A percentile compares a stretch with the other conserved stretches of the same genome.
Conservation (phyloP, 2,888 invertebrate genomes). For the Neoascia interrupta region DNA sequence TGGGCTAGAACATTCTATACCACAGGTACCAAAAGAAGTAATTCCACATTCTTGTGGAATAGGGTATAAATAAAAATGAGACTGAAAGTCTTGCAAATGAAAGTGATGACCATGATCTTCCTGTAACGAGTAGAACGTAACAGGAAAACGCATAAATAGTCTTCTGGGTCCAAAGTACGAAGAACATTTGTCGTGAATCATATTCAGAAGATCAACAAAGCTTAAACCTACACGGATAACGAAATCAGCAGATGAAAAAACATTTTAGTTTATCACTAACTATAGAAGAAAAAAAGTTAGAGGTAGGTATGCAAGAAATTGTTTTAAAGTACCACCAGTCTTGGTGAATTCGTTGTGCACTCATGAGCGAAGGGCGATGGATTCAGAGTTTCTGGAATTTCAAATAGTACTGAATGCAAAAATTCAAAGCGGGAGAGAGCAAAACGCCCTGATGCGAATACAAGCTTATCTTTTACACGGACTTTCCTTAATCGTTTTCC, state of each 20-base stretch:
- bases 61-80: constrained; percentile 12
- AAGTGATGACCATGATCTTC: constrained; percentile 6
- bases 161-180: background rate
- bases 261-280: background rate
- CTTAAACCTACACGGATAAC: background rate
- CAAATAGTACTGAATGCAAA: background rate
- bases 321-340: too few relatives aligned
- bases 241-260: background rate
- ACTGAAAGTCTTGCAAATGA: constrained; percentile 5
- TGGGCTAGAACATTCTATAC: too few relatives aligned
- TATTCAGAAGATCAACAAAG: background rate
- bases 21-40: too few relatives aligned
- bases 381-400: background rate
- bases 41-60: too few relatives aligned
- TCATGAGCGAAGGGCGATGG: background rate
- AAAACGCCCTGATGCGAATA: background rate
- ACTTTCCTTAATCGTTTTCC: background rate
- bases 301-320: too few relatives aligned
- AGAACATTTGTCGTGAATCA: background rate
- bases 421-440: background rate
- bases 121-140: constrained; percentile 10
- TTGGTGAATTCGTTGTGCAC: too few relatives aligned
- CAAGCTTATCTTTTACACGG: background rate
- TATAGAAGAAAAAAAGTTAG: background rate
- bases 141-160: constrained; percentile 4